Base-by-base conservation (phyloP, 2,888 invertebrate species). In the Meandrusa payeni region DNA sequence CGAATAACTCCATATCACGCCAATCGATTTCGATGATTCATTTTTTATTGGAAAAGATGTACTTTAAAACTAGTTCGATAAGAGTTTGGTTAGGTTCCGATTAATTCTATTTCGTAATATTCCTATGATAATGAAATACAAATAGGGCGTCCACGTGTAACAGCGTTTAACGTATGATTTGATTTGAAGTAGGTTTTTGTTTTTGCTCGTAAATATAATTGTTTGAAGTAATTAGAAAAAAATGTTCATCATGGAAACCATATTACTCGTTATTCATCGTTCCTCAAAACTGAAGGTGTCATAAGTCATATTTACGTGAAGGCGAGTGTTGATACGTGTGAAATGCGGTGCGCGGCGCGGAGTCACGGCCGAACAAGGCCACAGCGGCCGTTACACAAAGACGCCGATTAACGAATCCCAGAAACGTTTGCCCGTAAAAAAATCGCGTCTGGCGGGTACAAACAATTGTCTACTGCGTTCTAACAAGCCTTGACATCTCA, bases 371-470 rank as follows among this genome's bases (percentile, higher is more conserved):
- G 53, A 33, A 47, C 74, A 74, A 76, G 75, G 75, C 64, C 74
- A 64, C 52, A 4, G 40, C 58, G 51, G 66, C 69, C 69, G 72
- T 69, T 75, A 72, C 64, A 64, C 68, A 72, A 69, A 68, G 64
- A 55, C 55, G 63, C 64, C 69, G 63, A 52, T 48, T 46, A 22
- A 22, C 28, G 33, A 27, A 37, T 47, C 28, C 40, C 31, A 40
- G 38, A 47, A 47, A 47, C 48, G 42, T 48, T 31, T 49, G 39
- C 47, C 40, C 27, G 41, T 49, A 54, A 51, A 34, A 37, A 40
- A 15, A 20, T 36, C 42, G 22, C 39, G 45, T 41, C 34, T 33
- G 22, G 29, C 10, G 20, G 12, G 13, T 13, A 27, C 13, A 37
- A 31, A 47, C 36, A 41, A 48, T 48, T 46, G 50, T 50, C 45